Percentiles rank a stretch among this genome's conserved stretches.
Conservation (phyloP, 2,113 vertebrate genomes). For the Synodontis membranacea region DNA sequence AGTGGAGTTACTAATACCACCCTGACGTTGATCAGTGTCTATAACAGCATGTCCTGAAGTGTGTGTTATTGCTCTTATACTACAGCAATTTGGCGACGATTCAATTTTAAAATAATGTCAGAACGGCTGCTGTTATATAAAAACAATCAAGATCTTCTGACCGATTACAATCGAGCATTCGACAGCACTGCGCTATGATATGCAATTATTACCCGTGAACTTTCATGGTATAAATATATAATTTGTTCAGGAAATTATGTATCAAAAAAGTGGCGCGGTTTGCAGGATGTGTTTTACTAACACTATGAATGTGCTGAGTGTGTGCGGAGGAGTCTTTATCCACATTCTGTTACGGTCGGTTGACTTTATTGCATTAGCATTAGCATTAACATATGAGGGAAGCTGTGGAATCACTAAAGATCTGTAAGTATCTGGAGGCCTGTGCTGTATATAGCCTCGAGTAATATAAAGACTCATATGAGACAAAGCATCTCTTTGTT, state of each 20-base stretch:
- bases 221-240: background rate
- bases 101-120: background rate
- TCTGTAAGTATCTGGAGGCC: constrained; percentile 26
- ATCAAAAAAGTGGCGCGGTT: background rate
- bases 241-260: background rate
- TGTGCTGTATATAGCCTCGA: background rate
- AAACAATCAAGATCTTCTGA: background rate
- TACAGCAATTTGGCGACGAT: background rate
- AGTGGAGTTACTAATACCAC: background rate
- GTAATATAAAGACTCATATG: background rate
- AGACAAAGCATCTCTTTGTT: background rate
- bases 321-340: constrained; percentile 35
- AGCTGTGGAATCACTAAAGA: constrained; percentile 30
- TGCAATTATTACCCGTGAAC: background rate
- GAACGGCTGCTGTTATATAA: background rate
- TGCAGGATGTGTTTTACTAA: background rate
- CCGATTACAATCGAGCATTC: background rate
- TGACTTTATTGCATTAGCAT: constrained; percentile 46
- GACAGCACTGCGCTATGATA: background rate
- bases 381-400: background rate
- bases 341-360: constrained; percentile 31
- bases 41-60: background rate
- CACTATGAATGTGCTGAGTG: background rate
- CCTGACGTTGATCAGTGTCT: background rate
- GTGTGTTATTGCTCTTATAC: background rate